Evolutionary conservation across 2,113 vertebrate genomes (phyloP), one percentile per base, ranked within the genome.

Genomic region (Opisthocomus hoazin): DNA sequence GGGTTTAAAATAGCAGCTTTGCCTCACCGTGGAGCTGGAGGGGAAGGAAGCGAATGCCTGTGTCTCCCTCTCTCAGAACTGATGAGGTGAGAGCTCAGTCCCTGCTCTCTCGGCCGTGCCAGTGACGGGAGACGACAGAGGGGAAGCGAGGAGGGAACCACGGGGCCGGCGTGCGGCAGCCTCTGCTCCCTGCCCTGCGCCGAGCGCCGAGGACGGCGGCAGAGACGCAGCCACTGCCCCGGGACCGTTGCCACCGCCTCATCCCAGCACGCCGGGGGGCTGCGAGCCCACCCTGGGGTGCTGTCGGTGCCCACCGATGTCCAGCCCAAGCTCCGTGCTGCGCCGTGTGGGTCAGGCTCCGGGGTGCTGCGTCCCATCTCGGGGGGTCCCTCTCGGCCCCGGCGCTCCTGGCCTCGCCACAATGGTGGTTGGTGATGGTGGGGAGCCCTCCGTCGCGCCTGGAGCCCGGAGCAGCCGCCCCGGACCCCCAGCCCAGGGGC

Each of bases 81-180:
- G 92, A 94, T 82, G 92, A 87, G 92, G 92, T 91, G 92, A 87
- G 82, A 94, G 87, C 83, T 57, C 69, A 51, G 76, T 39, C 87
- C 82, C 77, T 60, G n/a, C 18, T 34, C 80, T 57, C 45, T 4
- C 37, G 6, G 58, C 70, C 27, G 30, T 50, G 90, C 83, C 90
- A 48, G 90, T n/a, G 90, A 60, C 63, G 76, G 76, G 83, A 75
- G 83, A 61, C 48, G 89, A 81, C 89, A 86, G 61, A 74, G 53
- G 54, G 83, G 83, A 84, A 48, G 77, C 37, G 19, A 68, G 61
- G 83, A 53, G 26, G 61, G 61, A 61, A 48, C 29, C 12, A 7
- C 11, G 43, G 79, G 64, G 53, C 51, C 10, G 9, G 6, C 7
- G n/a, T 2, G n/a, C 18, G 4, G 60, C 48, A 5, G 20, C 53